Evolutionary conservation across 2,888 invertebrate genomes (phyloP), one percentile per base, ranked within the genome.

Genomic region (Tridacna gigas): DNA sequence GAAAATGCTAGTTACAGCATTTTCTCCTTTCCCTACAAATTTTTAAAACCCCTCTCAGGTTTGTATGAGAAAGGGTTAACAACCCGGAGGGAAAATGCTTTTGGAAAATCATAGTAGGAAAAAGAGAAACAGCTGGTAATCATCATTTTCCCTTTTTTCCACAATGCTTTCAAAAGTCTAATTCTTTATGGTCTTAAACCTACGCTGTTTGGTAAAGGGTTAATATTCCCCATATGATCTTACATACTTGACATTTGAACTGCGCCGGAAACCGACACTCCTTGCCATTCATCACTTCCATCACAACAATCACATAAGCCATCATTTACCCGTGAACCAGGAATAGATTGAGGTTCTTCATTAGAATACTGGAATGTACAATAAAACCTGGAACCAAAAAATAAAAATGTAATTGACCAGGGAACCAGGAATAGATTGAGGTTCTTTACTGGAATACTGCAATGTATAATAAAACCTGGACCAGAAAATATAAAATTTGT

Each of bases 201-300:
- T 37, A 37, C 37, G 37, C 7, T 37, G 37, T 37, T 37, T 37
- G 37, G 7, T 7, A 56, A 56, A 11, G 20, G 56, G 11, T 56
- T 3, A 56, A 20, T 20, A 15, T 56, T 56, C 9, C 11, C 56
- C 56, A 56, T 11, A 56, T 5, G 7, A n/a, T n/a, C n/a, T n/a
- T 37, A 37, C 37, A 20, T 37, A 91, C 91, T 90, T 83, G 87
- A 84, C 0, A 90, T 77, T 37, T 85, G 85, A 51, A 92, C 89
- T 20, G 83, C 84, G 7, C 83, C 79, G 25, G 89, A 91, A 0
- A 91, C 89, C 15, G 60, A 47, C 11, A 74, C 77, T 11, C 90
- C 96, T 11, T 73, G 66, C 93, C 97, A 97, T 94, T 98, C 98
- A 95, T 98, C 98, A 69, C 97, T 97, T n/a, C 97, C 98, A 95